Evolutionary conservation across 2,888 invertebrate genomes (phyloP).

Genomic region (Scelioninae gen. 2): DNA sequence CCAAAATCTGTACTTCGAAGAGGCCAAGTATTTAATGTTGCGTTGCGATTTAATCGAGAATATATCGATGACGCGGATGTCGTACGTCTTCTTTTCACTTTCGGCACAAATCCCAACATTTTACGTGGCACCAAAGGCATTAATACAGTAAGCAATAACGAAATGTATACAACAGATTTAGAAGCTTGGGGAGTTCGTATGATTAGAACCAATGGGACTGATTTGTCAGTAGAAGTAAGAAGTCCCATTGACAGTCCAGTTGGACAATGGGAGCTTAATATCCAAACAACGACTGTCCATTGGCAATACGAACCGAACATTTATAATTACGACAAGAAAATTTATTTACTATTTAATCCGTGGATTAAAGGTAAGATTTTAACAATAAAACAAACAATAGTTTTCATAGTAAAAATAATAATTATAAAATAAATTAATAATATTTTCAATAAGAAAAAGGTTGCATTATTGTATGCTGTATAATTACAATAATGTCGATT

Average conservation of each 20-base stretch:
- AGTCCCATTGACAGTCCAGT: slow-evolving; percentile 81
- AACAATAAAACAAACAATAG: no score
- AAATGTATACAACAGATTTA: slow-evolving; percentile 66
- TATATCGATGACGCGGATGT: slow-evolving; percentile 80
- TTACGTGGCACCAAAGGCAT: slow-evolving; percentile 78
- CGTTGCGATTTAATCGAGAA: slow-evolving; percentile 80
- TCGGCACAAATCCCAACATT: slow-evolving; percentile 78
- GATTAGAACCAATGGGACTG: slow-evolving; percentile 66
- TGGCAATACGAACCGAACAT: slow-evolving; percentile 73
- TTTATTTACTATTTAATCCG: slow-evolving; percentile 89
- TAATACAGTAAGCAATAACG: slow-evolving; percentile 69
- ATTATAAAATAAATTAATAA: no score
- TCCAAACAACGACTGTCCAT: slow-evolving; percentile 78
- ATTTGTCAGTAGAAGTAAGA: slow-evolving; percentile 77
- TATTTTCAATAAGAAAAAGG: no score
- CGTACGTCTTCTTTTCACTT: slow-evolving; percentile 82
- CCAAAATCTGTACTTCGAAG: slow-evolving; percentile 83
- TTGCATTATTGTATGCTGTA: no score
- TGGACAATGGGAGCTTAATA: slow-evolving; percentile 82
- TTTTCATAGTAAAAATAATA: no score
- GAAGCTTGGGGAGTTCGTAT: slow-evolving; percentile 76
- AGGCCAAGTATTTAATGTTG: slow-evolving; percentile 84
- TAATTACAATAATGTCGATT: no score
- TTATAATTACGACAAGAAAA: slow-evolving; percentile 80
- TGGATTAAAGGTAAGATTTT: slow-evolving; percentile 88